Evolutionary conservation across 2,888 invertebrate genomes (phyloP).

Genomic region (Scaptodrosophila latifasciaeformis): DNA sequence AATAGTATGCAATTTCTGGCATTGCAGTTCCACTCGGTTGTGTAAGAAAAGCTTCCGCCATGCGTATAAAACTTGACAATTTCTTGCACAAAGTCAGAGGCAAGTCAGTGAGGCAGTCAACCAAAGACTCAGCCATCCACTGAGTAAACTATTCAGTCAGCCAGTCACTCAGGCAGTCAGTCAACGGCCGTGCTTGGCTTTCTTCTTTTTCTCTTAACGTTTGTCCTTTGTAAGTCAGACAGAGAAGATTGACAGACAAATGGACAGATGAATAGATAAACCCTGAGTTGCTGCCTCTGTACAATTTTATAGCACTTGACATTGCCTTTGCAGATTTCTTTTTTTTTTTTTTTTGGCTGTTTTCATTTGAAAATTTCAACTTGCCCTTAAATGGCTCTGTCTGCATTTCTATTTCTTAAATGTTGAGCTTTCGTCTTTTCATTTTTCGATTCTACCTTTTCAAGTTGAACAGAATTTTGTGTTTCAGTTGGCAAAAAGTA

Average conservation of each 20-base stretch:
- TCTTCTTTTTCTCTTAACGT: conserved; percentile 13
- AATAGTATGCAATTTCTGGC: too few species aligned
- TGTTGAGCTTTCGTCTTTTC: too few species aligned
- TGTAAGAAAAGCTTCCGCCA: not conserved
- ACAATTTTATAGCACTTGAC: conserved; percentile 46
- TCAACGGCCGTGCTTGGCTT: conserved; percentile 6
- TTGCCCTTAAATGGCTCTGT: not conserved
- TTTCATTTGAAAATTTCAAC: not conserved
- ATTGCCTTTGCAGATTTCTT: conserved; percentile 29
- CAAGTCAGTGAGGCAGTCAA: conserved; percentile 15
- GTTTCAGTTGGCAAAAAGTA: too few species aligned
- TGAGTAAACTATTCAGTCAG: conserved; percentile 3
- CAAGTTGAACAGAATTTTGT: too few species aligned
- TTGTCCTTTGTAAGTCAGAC: conserved; percentile 4
- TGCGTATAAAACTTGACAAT: conserved; percentile 26
- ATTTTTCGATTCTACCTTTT: too few species aligned
- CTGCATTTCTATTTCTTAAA: too few species aligned
- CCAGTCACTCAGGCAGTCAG: conserved; percentile 24
- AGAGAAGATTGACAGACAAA: too few species aligned
- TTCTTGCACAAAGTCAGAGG: conserved; percentile 24
- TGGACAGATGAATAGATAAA: too few species aligned
- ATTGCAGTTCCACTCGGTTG: too few species aligned
- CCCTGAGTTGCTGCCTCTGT: conserved; percentile 20
- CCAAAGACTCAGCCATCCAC: conserved; percentile 1
- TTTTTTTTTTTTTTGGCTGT: not conserved